These are phyloP conservation scores for Lottia gigantea DNA, from an alignment of 2,888 invertebrate genomes.

Conservation along the genomic window DNA sequence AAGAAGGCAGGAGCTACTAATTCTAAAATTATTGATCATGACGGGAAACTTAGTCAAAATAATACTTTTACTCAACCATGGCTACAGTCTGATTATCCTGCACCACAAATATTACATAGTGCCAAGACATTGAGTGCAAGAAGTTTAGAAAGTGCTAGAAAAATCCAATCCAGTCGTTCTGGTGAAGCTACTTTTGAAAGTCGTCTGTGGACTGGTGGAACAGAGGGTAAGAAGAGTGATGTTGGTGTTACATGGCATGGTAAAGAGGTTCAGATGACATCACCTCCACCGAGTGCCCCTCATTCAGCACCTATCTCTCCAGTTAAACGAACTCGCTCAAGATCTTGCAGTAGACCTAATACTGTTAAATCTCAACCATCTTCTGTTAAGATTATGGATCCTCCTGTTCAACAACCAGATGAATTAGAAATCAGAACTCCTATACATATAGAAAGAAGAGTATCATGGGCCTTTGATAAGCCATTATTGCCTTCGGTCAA, in stretches of 20 bases:
- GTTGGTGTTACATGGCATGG: conserved; percentile 13
- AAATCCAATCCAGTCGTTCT: conserved; percentile 46
- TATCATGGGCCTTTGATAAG: conserved; percentile 67
- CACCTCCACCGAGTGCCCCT: conserved; percentile 23
- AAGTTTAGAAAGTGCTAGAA: conserved; percentile 50
- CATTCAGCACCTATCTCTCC: neutral
- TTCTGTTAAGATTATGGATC: conserved; percentile 48
- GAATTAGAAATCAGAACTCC: conserved; percentile 40
- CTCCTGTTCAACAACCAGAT: conserved; percentile 34
- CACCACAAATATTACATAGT: conserved; percentile 59
- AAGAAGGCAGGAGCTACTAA: conserved; percentile 62
- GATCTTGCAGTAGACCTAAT: conserved; percentile 31
- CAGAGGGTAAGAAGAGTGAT: conserved; percentile 11
- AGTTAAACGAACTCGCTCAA: conserved; percentile 39
- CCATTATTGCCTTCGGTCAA: conserved; percentile 50
- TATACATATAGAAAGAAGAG: conserved; percentile 43
- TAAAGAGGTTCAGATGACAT: conserved; percentile 8
- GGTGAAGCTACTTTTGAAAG: conserved; percentile 28
- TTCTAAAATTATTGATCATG: conserved; percentile 51
- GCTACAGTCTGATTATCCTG: conserved; percentile 43
- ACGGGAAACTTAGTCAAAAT: conserved; percentile 20
- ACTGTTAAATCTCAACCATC: conserved; percentile 25
- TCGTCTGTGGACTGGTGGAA: conserved; percentile 9
- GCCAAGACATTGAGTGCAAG: conserved; percentile 58
- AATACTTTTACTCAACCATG: conserved; percentile 22